These are phyloP conservation scores for Penelope pileata DNA, from an alignment of 2,113 vertebrate species.

Conservation along the genomic window DNA sequence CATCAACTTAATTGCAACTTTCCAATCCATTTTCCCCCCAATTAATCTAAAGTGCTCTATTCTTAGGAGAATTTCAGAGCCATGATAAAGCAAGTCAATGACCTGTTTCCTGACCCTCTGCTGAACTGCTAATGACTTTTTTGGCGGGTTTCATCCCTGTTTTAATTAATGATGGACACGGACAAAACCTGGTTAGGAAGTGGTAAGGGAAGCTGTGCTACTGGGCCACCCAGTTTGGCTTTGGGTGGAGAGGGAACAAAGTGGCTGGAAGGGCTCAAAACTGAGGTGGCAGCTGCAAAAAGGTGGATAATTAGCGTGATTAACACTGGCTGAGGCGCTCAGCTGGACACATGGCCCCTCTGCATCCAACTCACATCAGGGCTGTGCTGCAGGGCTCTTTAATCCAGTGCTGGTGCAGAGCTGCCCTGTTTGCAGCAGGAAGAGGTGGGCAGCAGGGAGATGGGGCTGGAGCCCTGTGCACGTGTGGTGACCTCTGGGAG, in stretches of 20 bases:
- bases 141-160: not conserved
- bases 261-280: not conserved
- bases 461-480: not conserved
- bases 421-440: not conserved
- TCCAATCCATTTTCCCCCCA: not conserved
- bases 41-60: constrained; percentile 32
- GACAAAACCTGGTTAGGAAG: not conserved
- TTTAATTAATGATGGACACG: not conserved
- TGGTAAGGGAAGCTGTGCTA: not conserved
- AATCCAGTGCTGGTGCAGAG: not conserved
- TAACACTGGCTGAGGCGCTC: not conserved
- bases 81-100: not conserved
- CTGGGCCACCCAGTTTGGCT: not conserved
- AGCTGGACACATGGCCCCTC: not conserved
- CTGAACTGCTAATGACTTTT: constrained; percentile 26
- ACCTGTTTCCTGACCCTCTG: constrained; percentile 23
- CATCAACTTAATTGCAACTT: constrained; percentile 46
- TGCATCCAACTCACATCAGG: not conserved
- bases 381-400: not conserved
- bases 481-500: not conserved
- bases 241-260: not conserved
- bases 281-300: not conserved
- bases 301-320: no score
- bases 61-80: not conserved
- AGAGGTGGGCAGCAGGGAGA: not conserved